Conservation (phyloP, 2,888 invertebrate species). For the Stegana nigrithorax region DNA sequence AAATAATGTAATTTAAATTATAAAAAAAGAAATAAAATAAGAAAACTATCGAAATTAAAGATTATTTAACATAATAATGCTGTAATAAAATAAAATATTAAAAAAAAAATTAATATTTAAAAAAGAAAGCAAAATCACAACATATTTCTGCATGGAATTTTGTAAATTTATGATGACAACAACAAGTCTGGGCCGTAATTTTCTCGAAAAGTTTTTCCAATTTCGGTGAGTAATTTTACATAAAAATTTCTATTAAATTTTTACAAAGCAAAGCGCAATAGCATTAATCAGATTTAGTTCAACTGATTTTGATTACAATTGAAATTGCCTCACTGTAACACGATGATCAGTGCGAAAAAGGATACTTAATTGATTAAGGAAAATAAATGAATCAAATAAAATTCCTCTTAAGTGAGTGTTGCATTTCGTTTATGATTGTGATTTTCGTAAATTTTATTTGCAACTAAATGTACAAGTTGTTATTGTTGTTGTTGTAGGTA, state of each 20-base stretch:
- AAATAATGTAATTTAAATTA: too few species aligned
- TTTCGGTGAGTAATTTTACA: constrained; percentile 46
- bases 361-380: too few species aligned
- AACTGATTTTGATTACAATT: background rate
- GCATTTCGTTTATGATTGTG: too few species aligned
- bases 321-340: too few species aligned
- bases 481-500: too few species aligned
- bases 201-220: constrained; percentile 56
- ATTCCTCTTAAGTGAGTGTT: background rate
- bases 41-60: too few species aligned
- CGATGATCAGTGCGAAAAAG: too few species aligned
- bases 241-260: background rate
- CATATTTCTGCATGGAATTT: background rate
- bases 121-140: background rate
- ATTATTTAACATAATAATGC: background rate
- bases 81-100: background rate
- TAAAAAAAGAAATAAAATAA: too few species aligned
- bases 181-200: constrained; percentile 50
- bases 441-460: too few species aligned
- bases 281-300: background rate
- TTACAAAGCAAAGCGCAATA: background rate
- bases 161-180: constrained; percentile 42
- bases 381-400: too few species aligned
- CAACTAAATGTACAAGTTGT: too few species aligned
- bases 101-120: background rate